Evolutionary conservation across 2,113 vertebrate species (phyloP), one percentile per base, ranked within the genome.

Genomic region (Nothoprocta pentlandii): DNA sequence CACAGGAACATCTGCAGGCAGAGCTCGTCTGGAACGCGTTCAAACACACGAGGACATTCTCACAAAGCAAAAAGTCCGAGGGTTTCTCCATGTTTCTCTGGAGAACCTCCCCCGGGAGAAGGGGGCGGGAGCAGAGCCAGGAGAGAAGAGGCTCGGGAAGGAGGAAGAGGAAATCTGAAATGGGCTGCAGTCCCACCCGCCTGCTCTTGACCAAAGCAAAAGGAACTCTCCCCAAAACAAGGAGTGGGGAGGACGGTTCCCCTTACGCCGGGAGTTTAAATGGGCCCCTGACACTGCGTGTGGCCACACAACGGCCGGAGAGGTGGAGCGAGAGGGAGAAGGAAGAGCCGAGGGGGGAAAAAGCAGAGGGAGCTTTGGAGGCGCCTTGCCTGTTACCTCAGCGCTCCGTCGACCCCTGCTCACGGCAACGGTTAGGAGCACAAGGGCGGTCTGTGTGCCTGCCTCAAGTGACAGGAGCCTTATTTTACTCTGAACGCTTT

Each of bases 1-100:
- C 30, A 0, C 67, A 75, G 80, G 81, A 96, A 95, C 90, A 94
- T 95, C 95, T 96, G 90, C 66, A 92, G 95, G 89, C 89, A 95
- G 62, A 74, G 68, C 39, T 78, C 10, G 5, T 80, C 92, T 92
- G 87, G 94, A 90, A 63, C 34, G 74, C 80, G 82, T 87, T 90
- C 71, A 76, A 87, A 62, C 14, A 10, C 80, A 49, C 41, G 39
- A 41, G 70, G 92, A 88, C 84, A 79, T 83, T 69, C 10, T 47
- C 36, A 76, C 39, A 54, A 56, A 15, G 46, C 22, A n/a, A 54
- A 49, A 58, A 71, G 59, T 19, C 39, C 16, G 6, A 8, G 9
- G 19, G 41, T 19, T 7, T 46, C 44, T 78, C 20, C 39, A 21
- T 42, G 20, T n/a, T 42, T 63, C 2, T 46, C 44, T 20, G 71